Evolutionary conservation across 2,888 invertebrate species (phyloP), one percentile per base, ranked within the genome.

Genomic region (Agonopterix heracliana): DNA sequence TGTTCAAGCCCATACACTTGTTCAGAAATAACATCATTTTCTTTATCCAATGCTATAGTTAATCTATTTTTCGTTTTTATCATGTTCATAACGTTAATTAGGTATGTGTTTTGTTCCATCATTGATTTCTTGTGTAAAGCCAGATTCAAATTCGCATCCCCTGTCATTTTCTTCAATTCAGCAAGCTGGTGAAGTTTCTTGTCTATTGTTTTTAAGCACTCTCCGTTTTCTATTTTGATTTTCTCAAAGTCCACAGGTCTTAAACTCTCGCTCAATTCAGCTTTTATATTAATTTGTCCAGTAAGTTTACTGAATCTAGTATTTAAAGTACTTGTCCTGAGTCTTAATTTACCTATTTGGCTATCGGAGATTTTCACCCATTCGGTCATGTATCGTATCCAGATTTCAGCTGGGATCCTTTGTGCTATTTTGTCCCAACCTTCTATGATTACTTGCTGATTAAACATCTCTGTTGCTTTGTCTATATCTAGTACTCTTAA

Each of bases 241-340:
- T 92, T 90, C 34, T 92, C 90, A 56, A 93, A 93, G 65, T 93
- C 93, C 0, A 92, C 90, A 0, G 90, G 87, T 46, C 90, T 80
- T 1, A 93, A 67, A 44, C 83, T 87, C 52, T 91, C 91, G 10
- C 90, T 91, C 0, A 92, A 61, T 61, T 92, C 91, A 4, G 84
- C 78, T 54, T 91, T 90, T 5, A 89, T 80, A 34, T 81, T 74
- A 1, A 92, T 82, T 53, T 90, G 90, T 0, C 84, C 76, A 52
- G 87, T 90, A 0, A 91, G 66, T 66, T 90, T 91, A 41, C 74
- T 81, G 59, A 85, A 87, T 53, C 90, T 89, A 0, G 82, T 79
- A 64, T 89, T 91, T 0, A 90, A 60, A 1, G 91, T 91, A 49
- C 89, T 87, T 0, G 89, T 91, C 50, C 91, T 75, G 0, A 93